phyloP scores from a whole-genome alignment of 35 echinoderm and acorn worm genomes.

The Apostichopus parvimensis region DNA sequence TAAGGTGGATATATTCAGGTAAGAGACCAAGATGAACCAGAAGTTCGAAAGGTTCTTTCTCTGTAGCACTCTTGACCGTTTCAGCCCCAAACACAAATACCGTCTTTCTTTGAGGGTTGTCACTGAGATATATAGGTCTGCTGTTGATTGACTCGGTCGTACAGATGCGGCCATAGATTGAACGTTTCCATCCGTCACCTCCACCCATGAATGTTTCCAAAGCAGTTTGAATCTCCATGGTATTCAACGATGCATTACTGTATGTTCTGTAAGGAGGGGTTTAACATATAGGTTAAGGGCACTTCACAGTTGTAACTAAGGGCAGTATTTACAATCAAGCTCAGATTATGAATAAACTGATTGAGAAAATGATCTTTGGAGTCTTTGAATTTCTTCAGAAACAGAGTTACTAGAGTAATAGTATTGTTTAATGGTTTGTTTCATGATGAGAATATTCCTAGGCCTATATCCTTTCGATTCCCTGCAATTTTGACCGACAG shows the following conservation, averaged over 20 bases:
- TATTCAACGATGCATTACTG: neutral
- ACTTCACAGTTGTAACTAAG: too few relatives aligned
- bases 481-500: too few relatives aligned
- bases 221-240: neutral
- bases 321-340: too few relatives aligned
- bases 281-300: too few relatives aligned
- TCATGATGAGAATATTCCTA: too few relatives aligned
- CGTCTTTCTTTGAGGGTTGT: conserved; percentile 66
- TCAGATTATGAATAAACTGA: too few relatives aligned
- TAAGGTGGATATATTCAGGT: conserved; percentile 89
- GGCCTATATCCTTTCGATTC: too few relatives aligned
- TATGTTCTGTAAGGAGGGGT: too few relatives aligned
- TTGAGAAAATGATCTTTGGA: too few relatives aligned
- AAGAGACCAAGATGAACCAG: conserved; percentile 76
- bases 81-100: conserved; percentile 84
- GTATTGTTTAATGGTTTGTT: too few relatives aligned
- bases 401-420: too few relatives aligned
- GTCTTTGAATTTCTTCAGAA: too few relatives aligned
- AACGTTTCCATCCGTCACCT: neutral
- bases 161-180: conserved; percentile 81
- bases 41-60: conserved; percentile 66
- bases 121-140: conserved; percentile 47
- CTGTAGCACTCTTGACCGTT: conserved; percentile 47
- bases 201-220: neutral
- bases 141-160: conserved; percentile 43